A percentile compares a stretch with the other conserved stretches of the same genome.
Conservation (phyloP, 2,797 vertebrate species). For the Kryptolebias ocellatus region DNA sequence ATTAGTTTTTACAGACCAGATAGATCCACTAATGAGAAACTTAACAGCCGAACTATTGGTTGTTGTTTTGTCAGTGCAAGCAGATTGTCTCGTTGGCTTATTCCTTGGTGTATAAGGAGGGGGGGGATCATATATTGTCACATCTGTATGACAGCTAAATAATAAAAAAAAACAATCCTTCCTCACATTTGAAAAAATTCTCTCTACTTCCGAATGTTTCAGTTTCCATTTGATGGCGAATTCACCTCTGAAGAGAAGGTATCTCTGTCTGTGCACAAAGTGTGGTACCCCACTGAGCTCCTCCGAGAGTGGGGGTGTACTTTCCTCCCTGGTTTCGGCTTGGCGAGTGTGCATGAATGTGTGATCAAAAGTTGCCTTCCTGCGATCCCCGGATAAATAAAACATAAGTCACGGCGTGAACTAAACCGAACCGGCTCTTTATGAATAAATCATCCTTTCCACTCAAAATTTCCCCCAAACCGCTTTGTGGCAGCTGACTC, state of each 20-base stretch:
- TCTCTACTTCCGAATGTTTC: neutral
- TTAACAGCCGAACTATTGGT: no score
- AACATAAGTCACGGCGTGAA: slow-evolving; percentile 66
- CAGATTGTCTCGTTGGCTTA: neutral
- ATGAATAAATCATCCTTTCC: slow-evolving; percentile 74
- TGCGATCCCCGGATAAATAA: slow-evolving; percentile 74
- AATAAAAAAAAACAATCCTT: neutral
- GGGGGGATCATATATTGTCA: slow-evolving; percentile 33
- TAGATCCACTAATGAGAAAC: no score
- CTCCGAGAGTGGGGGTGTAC: slow-evolving; percentile 18
- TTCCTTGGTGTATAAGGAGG: slow-evolving; percentile 16
- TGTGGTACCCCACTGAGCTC: slow-evolving; percentile 41
- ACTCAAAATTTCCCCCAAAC: slow-evolving; percentile 32
- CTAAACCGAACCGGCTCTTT: slow-evolving; percentile 66
- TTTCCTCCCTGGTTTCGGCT: slow-evolving; percentile 25
- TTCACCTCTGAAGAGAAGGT: slow-evolving; percentile 48
- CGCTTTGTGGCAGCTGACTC: slow-evolving; percentile 45
- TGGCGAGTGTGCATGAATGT: slow-evolving; percentile 52
- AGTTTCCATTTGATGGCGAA: slow-evolving; percentile 33
- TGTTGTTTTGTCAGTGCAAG: no score
- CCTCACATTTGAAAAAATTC: slow-evolving; percentile 38
- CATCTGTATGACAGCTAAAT: slow-evolving; percentile 39
- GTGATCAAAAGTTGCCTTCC: slow-evolving; percentile 75
- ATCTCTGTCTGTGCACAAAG: slow-evolving; percentile 57
- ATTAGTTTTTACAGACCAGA: no score